These are phyloP conservation scores for Acleris sparsana DNA, from an alignment of 2,888 invertebrate species.

Conservation along the genomic window DNA sequence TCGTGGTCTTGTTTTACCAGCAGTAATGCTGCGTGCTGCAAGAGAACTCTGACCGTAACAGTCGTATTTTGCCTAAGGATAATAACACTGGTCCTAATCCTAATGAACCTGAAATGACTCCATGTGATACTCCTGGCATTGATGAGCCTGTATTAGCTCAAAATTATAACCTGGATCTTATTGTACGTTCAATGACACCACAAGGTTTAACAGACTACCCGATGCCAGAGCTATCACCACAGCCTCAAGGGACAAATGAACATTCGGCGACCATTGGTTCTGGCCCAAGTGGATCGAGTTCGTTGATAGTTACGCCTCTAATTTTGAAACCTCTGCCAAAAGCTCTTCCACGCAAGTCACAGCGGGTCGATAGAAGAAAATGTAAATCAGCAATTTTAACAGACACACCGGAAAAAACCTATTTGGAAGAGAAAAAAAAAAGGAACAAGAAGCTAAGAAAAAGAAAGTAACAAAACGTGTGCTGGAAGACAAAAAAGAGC, in stretches of 20 bases:
- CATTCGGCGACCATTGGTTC: neutral
- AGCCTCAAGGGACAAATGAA: neutral
- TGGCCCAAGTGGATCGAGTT: neutral
- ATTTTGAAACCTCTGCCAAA: conserved; percentile 14
- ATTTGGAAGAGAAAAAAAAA: conserved; percentile 39
- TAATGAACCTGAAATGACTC: too few relatives aligned
- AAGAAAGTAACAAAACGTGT: conserved; percentile 24
- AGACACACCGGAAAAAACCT: conserved; percentile 37
- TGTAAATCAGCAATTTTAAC: conserved; percentile 39
- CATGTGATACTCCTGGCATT: too few relatives aligned
- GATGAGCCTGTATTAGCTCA: too few relatives aligned
- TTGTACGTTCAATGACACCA: conserved; percentile 2
- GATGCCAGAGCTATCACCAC: neutral
- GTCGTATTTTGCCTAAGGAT: too few relatives aligned
- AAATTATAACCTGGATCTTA: too few relatives aligned
- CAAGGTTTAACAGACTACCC: conserved; percentile 3
- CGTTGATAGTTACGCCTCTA: neutral
- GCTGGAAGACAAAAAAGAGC: neutral
- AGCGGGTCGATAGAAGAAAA: conserved; percentile 36
- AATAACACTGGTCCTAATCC: too few relatives aligned
- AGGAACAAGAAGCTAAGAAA: conserved; percentile 35
- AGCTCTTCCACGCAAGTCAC: conserved; percentile 22
- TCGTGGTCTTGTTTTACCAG: conserved; percentile 1
- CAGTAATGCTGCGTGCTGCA: neutral
- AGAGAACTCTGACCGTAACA: too few relatives aligned